A percentile compares a stretch with the other conserved stretches of the same genome.
These are phyloP conservation scores for Zeus faber DNA, from an alignment of 2,113 vertebrate species.

Conservation along the genomic window DNA sequence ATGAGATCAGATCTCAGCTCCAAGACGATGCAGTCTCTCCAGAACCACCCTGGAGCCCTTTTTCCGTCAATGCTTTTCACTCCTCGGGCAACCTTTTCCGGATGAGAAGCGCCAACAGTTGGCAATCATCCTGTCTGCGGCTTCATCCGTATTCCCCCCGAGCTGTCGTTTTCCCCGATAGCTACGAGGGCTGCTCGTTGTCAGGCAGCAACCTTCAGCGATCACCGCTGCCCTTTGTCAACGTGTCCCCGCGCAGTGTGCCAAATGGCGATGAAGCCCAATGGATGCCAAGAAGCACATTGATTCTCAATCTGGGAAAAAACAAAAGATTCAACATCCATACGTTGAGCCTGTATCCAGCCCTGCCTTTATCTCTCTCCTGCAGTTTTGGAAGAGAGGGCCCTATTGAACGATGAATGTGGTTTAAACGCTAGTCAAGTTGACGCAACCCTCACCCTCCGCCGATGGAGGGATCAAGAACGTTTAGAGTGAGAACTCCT, in stretches of 20 bases:
- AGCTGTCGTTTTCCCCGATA: slow-evolving; percentile 36
- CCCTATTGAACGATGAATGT: too few species aligned
- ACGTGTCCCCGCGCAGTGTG: slow-evolving; percentile 7
- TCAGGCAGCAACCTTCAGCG: slow-evolving; percentile 46
- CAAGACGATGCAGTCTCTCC: too few species aligned
- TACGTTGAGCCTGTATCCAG: neutral
- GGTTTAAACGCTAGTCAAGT: too few species aligned
- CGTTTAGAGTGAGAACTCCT: too few species aligned
- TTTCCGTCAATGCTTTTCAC: too few species aligned
- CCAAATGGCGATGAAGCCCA: slow-evolving; percentile 7
- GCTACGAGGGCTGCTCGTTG: slow-evolving; percentile 45
- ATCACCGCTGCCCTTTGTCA: slow-evolving; percentile 53
- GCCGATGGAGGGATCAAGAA: too few species aligned
- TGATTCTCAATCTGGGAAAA: neutral
- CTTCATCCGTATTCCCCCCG: slow-evolving; percentile 62
- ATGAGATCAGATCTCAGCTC: too few species aligned
- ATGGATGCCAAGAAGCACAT: neutral
- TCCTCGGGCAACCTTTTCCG: slow-evolving; percentile 41
- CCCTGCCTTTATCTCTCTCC: too few species aligned
- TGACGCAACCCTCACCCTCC: too few species aligned
- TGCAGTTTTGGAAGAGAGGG: too few species aligned
- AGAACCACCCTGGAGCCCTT: too few species aligned
- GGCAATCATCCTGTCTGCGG: slow-evolving; percentile 64
- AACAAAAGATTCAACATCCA: neutral
- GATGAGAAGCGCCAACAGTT: slow-evolving; percentile 58